Conservation (phyloP, 2,888 invertebrate species). For the Therioaphis trifolii region DNA sequence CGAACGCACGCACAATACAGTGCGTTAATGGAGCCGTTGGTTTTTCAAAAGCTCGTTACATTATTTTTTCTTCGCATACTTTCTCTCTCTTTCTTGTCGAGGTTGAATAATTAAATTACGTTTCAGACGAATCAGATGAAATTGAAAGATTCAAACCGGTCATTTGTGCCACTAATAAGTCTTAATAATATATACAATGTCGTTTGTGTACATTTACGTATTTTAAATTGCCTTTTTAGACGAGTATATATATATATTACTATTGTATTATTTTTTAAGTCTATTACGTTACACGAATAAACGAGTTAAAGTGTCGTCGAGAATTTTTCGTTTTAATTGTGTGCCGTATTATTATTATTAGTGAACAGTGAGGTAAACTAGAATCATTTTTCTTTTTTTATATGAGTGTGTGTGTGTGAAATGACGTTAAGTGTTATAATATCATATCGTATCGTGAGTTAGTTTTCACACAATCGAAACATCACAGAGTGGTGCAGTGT, state of each 20-base stretch:
- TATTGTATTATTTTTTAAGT: background rate
- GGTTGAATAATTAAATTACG: constrained; percentile 10
- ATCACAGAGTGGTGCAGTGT: too few relatives aligned
- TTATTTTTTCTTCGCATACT: background rate
- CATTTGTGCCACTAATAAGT: background rate
- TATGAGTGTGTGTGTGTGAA: too few relatives aligned
- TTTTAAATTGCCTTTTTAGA: background rate
- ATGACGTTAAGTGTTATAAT: too few relatives aligned
- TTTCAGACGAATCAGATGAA: constrained; percentile 10
- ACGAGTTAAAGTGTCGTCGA: too few relatives aligned
- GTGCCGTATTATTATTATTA: too few relatives aligned
- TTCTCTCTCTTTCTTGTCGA: background rate
- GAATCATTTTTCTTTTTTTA: too few relatives aligned
- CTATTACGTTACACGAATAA: background rate
- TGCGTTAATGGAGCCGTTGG: too few relatives aligned
- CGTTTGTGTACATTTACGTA: background rate
- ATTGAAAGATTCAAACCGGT: constrained; percentile 20
- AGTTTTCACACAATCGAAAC: too few relatives aligned
- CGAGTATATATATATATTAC: background rate
- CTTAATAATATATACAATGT: too few relatives aligned
- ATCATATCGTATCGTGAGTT: too few relatives aligned
- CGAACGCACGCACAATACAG: background rate
- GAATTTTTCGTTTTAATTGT: too few relatives aligned
- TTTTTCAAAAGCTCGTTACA: background rate
- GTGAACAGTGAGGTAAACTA: too few relatives aligned